phyloP scores from a whole-genome alignment of 1,140 invertebrate species.

The Anastatus disparis region DNA sequence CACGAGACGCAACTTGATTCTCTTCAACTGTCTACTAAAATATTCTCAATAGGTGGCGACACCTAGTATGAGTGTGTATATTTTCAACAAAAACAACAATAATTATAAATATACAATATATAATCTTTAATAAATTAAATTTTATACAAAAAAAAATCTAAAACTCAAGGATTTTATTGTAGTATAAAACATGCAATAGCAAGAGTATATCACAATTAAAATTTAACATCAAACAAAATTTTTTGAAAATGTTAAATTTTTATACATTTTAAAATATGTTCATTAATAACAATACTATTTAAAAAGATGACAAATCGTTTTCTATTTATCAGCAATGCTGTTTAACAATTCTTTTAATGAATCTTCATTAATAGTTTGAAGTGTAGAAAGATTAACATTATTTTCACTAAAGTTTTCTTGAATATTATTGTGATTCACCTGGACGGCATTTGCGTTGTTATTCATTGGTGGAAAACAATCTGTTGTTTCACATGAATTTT shows the following conservation, averaged over 20 bases:
- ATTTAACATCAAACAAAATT: too few species aligned
- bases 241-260: too few species aligned
- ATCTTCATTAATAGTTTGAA: conserved; percentile 67
- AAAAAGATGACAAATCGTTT: neutral
- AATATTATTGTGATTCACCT: conserved; percentile 30
- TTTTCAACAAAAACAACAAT: too few species aligned
- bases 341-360: conserved; percentile 67
- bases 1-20: too few species aligned
- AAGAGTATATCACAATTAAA: conserved; percentile 11
- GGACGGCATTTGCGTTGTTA: conserved; percentile 35
- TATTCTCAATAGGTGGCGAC: too few species aligned
- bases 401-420: conserved; percentile 44
- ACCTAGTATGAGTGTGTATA: too few species aligned
- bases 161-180: neutral
- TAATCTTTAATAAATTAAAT: too few species aligned
- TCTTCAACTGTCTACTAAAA: too few species aligned
- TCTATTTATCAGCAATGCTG: conserved; percentile 55
- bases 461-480: conserved; percentile 42
- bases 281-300: neutral
- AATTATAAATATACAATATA: too few species aligned
- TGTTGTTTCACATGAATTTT: conserved; percentile 40
- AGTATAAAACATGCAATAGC: neutral
- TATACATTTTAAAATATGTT: conserved; percentile 3
- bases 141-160: conserved; percentile 11
- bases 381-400: conserved; percentile 40